phyloP scores from a whole-genome alignment of 2,888 invertebrate species.

The Cheilosia pagana region DNA sequence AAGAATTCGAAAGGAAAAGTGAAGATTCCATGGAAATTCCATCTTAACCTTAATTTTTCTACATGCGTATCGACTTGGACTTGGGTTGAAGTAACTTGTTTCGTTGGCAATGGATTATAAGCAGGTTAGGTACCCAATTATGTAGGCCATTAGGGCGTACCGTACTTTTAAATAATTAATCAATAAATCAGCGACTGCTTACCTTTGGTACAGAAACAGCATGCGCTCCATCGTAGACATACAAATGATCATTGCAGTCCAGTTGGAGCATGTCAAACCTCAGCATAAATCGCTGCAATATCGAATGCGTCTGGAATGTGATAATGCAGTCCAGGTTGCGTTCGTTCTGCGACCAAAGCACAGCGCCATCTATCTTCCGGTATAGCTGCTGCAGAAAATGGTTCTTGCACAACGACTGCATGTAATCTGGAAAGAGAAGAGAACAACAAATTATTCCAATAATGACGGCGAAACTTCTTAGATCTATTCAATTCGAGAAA shows the following conservation, averaged over 20 bases:
- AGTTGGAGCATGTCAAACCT: slow-evolving; percentile 95
- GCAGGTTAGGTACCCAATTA: slow-evolving; percentile 34
- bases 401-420: slow-evolving; percentile 95
- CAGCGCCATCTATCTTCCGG: slow-evolving; percentile 95
- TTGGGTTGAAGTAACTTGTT: slow-evolving; percentile 36
- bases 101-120: slow-evolving; percentile 33
- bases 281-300: slow-evolving; percentile 96
- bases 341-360: slow-evolving; percentile 95
- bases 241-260: slow-evolving; percentile 97
- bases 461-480: slow-evolving; percentile 27
- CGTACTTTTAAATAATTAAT: not conserved
- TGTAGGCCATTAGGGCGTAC: slow-evolving; percentile 1
- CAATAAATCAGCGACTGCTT: slow-evolving; percentile 76
- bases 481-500: slow-evolving; percentile 53
- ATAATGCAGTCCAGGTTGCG: slow-evolving; percentile 95
- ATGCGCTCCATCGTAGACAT: slow-evolving; percentile 96
- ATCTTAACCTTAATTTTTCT: slow-evolving; percentile 69
- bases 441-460: slow-evolving; percentile 66
- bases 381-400: slow-evolving; percentile 94
- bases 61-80: slow-evolving; percentile 46
- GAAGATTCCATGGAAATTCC: slow-evolving; percentile 63
- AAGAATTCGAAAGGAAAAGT: slow-evolving; percentile 47
- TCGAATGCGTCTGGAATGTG: slow-evolving; percentile 97
- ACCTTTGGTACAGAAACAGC: slow-evolving; percentile 95
- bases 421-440: slow-evolving; percentile 89